Evolutionary conservation across 2,113 vertebrate species (phyloP), one percentile per base, ranked within the genome.

Genomic region (Tachysurus fulvidraco): DNA sequence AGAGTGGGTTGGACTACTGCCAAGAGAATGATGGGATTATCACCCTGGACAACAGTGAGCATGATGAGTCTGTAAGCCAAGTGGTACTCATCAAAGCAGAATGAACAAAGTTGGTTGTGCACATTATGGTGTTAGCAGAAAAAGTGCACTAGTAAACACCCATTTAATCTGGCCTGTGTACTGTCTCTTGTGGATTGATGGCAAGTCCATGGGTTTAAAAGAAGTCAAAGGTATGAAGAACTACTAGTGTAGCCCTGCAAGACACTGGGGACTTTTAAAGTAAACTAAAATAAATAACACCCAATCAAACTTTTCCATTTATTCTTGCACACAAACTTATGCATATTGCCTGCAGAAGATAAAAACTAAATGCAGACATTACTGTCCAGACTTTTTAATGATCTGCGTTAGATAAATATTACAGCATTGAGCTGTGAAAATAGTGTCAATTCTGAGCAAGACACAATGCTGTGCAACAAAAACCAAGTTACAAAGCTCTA

Each of bases 1-100:
- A 64, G 92, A 94, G 90, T 92, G 92, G 91, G 92, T 81, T 10
- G 92, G 91, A 83, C 85, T 89, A 90, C 90, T 94, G 94, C 91
- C 92, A 91, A 95, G 89, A 95, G 89, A 94, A 92, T 21, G 17
- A 85, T 11, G 69, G 74, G 65, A 62, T 83, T 88, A 88, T 77
- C 84, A 83, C 80, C 85, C 77, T 44, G 65, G 79, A 79, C 80
- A 71, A 85, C 60, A 84, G 92, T 87, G 92, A 89, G 91, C 91
- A 91, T 82, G 89, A 89, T 78, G 65, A 85, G 28, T 74, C 69
- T 83, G 67, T 59, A 80, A 69, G 82, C 73, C 88, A 25, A 85
- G 69, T 85, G 80, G 11, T 83, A 71, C 87, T 87, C 19, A 41
- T 23, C 64, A 69, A 23, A 73, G 83, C 9, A 73, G 83, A 85